A percentile compares a stretch with the other conserved stretches of the same genome.
Conservation (phyloP, 2,113 vertebrate genomes). For the Vireo altiloquus region DNA sequence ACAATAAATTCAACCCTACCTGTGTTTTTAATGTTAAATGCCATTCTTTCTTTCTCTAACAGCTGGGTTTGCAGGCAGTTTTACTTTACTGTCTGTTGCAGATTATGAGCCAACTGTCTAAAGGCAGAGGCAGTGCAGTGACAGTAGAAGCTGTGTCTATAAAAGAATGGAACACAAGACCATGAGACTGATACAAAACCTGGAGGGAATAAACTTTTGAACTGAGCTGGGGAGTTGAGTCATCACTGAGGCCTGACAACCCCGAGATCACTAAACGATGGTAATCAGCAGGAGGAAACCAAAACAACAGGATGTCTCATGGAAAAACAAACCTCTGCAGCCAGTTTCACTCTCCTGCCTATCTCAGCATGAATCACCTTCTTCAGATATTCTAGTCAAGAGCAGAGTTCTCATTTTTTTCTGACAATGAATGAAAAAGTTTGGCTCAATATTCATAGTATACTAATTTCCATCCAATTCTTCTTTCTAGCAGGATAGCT, state of each 20-base stretch:
- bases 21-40: background rate
- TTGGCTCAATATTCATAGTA: background rate
- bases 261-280: background rate
- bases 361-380: background rate
- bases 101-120: background rate
- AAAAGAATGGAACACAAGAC: background rate
- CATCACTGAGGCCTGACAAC: background rate
- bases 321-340: background rate
- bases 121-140: background rate
- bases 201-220: slow-evolving; percentile 8
- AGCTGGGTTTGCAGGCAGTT: background rate
- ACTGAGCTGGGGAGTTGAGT: background rate
- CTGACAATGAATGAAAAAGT: background rate
- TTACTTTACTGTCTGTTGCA: background rate
- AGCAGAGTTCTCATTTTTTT: background rate
- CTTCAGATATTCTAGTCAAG: background rate
- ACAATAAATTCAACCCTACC: background rate
- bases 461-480: background rate
- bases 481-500: background rate
- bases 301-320: background rate
- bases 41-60: background rate
- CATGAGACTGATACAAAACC: background rate
- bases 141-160: background rate
- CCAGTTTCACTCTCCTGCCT: background rate
- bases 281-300: background rate